Percentiles rank a stretch among this genome's conserved stretches.
Conservation (phyloP, 2,797 vertebrate genomes). For the Poeciliopsis gracilis region DNA sequence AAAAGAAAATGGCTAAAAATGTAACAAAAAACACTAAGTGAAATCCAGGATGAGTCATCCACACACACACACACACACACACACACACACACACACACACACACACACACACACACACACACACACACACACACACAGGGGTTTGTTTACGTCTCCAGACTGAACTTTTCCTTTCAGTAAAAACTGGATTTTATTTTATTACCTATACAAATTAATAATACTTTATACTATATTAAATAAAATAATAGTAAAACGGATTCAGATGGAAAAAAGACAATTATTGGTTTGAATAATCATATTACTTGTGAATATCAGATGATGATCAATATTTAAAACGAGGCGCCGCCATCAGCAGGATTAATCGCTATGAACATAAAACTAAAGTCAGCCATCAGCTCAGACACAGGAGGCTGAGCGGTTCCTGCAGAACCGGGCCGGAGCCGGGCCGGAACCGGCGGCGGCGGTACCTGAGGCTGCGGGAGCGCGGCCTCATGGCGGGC, state of each 20-base stretch:
- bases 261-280: too few species aligned
- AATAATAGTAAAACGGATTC: too few species aligned
- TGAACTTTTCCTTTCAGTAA: neutral
- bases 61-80: conserved; percentile 11
- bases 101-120: neutral
- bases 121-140: conserved; percentile 3
- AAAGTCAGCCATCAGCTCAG: conserved; percentile 31
- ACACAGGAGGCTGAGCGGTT: too few species aligned
- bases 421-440: neutral
- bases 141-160: neutral
- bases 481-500: conserved; percentile 93
- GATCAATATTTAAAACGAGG: too few species aligned
- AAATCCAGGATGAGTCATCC: conserved; percentile 45
- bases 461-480: conserved; percentile 90
- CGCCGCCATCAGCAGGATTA: conserved; percentile 12
- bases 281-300: too few species aligned
- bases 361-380: conserved; percentile 66
- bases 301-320: too few species aligned
- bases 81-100: conserved; percentile 4
- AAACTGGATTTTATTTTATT: neutral
- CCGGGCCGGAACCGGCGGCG: too few species aligned
- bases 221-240: too few species aligned
- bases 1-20: neutral
- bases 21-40: neutral
- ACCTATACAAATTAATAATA: too few species aligned